phyloP scores from a whole-genome alignment of 1,140 invertebrate species.

The Cyphomyrmex costatus region DNA sequence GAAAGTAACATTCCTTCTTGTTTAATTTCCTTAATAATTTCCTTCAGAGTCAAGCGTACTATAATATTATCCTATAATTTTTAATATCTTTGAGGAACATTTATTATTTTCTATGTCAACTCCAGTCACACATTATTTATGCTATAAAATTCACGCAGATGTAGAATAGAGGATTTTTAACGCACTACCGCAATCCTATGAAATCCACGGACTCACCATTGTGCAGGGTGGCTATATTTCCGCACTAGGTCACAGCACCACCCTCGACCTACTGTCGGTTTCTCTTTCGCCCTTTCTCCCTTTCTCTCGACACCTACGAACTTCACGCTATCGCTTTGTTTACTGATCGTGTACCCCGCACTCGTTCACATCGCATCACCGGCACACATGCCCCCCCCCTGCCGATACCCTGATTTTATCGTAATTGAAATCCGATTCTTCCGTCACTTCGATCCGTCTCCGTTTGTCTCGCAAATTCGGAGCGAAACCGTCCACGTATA shows the following conservation, averaged over 20 bases:
- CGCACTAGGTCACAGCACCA: constrained; percentile 40
- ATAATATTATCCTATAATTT: too few species aligned
- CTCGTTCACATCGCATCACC: constrained; percentile 80
- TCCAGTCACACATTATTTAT: constrained; percentile 8
- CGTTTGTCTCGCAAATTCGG: not conserved
- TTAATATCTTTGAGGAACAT: not conserved
- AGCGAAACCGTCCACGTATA: not conserved
- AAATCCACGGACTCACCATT: constrained; percentile 65
- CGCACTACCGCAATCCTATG: not conserved
- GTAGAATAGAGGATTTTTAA: constrained; percentile 5
- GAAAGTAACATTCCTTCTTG: constrained; percentile 27
- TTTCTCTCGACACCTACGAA: constrained; percentile 22
- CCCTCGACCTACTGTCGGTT: constrained; percentile 42
- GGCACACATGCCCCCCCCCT: constrained; percentile 74
- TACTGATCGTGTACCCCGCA: constrained; percentile 72
- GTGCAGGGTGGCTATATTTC: constrained; percentile 60
- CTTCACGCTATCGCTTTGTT: constrained; percentile 48
- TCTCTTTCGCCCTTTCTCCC: constrained; percentile 23
- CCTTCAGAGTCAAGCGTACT: too few species aligned
- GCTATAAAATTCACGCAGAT: not conserved
- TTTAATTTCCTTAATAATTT: not conserved
- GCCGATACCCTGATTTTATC: constrained; percentile 9
- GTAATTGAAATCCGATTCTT: constrained; percentile 16
- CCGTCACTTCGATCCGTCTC: not conserved
- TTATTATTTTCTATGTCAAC: not conserved